Percentiles rank a stretch among this genome's conserved stretches.
Evolutionary conservation across 2,888 invertebrate genomes (phyloP).

Genomic region (Choristoneura rosaceana): DNA sequence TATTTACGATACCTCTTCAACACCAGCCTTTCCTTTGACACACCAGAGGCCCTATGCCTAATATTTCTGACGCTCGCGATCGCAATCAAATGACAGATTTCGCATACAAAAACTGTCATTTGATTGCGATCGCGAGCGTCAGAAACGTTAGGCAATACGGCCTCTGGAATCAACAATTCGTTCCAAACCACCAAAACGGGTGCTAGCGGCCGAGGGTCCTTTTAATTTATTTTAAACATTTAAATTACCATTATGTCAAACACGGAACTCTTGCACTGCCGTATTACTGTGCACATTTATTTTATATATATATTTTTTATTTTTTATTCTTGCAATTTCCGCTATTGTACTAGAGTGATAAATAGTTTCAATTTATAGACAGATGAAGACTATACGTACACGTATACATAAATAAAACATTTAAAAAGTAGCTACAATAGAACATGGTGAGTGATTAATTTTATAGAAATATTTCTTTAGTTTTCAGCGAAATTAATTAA

Average conservation of each 20-base stretch:
- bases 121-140: too few species aligned
- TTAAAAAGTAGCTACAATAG: slow-evolving; percentile 37
- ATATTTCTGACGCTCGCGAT: too few species aligned
- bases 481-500: slow-evolving; percentile 38
- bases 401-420: slow-evolving; percentile 49
- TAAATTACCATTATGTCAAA: slow-evolving; percentile 41
- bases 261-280: slow-evolving; percentile 26
- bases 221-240: slow-evolving; percentile 48
- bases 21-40: background rate
- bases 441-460: slow-evolving; percentile 34
- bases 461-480: slow-evolving; percentile 41
- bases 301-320: slow-evolving; percentile 13
- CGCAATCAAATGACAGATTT: too few species aligned
- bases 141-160: too few species aligned
- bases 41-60: too few species aligned
- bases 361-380: slow-evolving; percentile 46
- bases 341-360: slow-evolving; percentile 61
- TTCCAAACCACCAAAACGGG: background rate
- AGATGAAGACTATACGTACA: slow-evolving; percentile 51
- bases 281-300: slow-evolving; percentile 38
- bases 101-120: too few species aligned
- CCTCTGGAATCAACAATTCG: background rate
- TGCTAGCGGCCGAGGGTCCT: background rate
- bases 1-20: background rate
- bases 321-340: slow-evolving; percentile 47